These are phyloP conservation scores for Spodoptera picta DNA, from an alignment of 2,888 invertebrate species.

Conservation along the genomic window DNA sequence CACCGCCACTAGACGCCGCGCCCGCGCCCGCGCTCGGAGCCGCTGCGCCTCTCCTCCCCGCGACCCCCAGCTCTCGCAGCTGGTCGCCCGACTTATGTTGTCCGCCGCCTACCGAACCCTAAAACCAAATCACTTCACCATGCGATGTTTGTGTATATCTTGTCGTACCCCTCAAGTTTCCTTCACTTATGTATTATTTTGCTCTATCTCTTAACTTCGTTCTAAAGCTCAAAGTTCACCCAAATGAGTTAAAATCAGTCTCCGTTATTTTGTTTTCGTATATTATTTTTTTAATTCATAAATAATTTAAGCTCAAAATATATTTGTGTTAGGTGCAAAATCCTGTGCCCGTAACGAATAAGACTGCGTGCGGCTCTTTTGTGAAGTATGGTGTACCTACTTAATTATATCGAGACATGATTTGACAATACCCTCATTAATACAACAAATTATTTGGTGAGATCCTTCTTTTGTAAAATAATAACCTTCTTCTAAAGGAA, in stretches of 20 bases:
- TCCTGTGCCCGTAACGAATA: conserved; percentile 62
- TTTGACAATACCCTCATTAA: conserved; percentile 53
- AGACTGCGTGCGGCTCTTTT: conserved; percentile 69
- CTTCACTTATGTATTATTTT: conserved; percentile 33
- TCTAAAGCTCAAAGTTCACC: conserved; percentile 25
- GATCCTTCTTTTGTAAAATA: conserved; percentile 28
- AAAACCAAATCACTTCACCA: conserved; percentile 29
- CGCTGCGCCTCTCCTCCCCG: conserved; percentile 11
- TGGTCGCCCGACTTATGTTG: conserved; percentile 21
- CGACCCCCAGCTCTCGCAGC: conserved; percentile 12
- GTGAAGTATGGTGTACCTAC: conserved; percentile 60
- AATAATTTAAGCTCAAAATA: conserved; percentile 51
- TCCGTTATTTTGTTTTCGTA: conserved; percentile 9
- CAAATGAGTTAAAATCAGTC: conserved; percentile 27
- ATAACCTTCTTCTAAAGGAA: conserved; percentile 16
- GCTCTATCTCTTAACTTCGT: conserved; percentile 25
- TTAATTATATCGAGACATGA: conserved; percentile 49
- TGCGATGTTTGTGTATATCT: conserved; percentile 29
- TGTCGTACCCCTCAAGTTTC: conserved; percentile 11
- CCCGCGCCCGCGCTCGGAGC: conserved; percentile 9
- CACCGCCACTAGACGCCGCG: conserved; percentile 44
- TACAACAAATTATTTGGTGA: conserved; percentile 36
- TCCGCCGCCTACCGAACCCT: conserved; percentile 28
- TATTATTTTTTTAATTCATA: conserved; percentile 14
- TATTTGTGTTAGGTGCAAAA: conserved; percentile 55